These are phyloP conservation scores for Drosophila ambigua DNA, from an alignment of 1,140 invertebrate species.

Conservation along the genomic window DNA sequence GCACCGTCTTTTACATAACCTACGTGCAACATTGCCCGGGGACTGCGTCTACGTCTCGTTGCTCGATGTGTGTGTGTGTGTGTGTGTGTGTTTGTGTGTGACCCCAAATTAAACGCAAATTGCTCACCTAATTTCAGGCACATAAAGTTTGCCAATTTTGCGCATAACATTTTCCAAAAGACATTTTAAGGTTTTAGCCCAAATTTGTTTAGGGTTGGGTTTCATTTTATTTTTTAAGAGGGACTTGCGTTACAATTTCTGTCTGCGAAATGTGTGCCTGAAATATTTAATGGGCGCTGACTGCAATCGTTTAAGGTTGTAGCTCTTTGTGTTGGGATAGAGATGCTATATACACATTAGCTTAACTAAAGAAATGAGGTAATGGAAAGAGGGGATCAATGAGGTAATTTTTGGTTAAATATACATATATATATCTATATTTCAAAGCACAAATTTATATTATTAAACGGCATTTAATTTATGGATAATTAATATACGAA, in stretches of 20 bases:
- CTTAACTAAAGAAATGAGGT: conserved; percentile 1
- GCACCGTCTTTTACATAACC: conserved; percentile 43
- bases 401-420: no score
- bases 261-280: conserved; percentile 58
- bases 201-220: conserved; percentile 34
- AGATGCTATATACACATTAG: conserved; percentile 1
- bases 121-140: conserved; percentile 63
- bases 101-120: conserved; percentile 76
- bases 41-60: not conserved
- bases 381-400: not conserved
- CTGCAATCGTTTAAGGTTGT: conserved; percentile 45
- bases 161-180: conserved; percentile 50
- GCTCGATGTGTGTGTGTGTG: conserved; percentile 28
- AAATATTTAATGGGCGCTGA: conserved; percentile 56
- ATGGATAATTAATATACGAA: not conserved
- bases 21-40: conserved; percentile 33
- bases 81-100: conserved; percentile 47
- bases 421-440: not conserved
- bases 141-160: conserved; percentile 75
- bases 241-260: conserved; percentile 36
- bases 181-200: conserved; percentile 45
- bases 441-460: not conserved
- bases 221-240: conserved; percentile 6
- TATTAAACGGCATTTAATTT: not conserved
- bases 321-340: conserved; percentile 5